These are phyloP conservation scores for Dendrolimus houi DNA, from an alignment of 2,888 invertebrate genomes.

Conservation along the genomic window DNA sequence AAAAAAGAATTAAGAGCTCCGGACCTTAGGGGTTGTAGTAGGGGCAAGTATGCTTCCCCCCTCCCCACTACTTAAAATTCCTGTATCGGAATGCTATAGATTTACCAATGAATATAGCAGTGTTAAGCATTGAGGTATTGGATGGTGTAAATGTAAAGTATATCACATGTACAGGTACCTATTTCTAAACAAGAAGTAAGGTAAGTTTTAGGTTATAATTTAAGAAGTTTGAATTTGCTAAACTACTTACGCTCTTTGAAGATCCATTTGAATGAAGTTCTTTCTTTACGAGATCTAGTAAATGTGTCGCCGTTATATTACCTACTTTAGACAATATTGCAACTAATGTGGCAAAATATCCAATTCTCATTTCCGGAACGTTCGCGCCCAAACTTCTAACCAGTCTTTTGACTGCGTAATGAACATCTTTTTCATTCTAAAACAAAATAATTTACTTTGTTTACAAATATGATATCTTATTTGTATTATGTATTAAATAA, in stretches of 20 bases:
- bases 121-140: too few relatives aligned
- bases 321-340: slow-evolving; percentile 71
- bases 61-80: too few relatives aligned
- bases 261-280: slow-evolving; percentile 80
- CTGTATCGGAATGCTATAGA: too few relatives aligned
- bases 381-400: slow-evolving; percentile 84
- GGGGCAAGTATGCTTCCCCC: too few relatives aligned
- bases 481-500: background rate
- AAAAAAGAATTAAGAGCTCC: too few relatives aligned
- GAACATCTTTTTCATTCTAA: slow-evolving; percentile 78
- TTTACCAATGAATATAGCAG: too few relatives aligned
- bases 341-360: slow-evolving; percentile 83
- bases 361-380: slow-evolving; percentile 77
- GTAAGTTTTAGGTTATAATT: background rate
- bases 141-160: too few relatives aligned
- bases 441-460: slow-evolving; percentile 7
- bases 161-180: background rate
- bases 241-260: slow-evolving; percentile 79
- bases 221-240: background rate
- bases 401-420: slow-evolving; percentile 81
- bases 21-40: too few relatives aligned
- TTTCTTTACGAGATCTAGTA: slow-evolving; percentile 78
- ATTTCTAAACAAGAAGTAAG: background rate
- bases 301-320: slow-evolving; percentile 61
- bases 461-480: background rate